Evolutionary conservation across 2,888 invertebrate species (phyloP).

Genomic region (Strigamia crassipes): DNA sequence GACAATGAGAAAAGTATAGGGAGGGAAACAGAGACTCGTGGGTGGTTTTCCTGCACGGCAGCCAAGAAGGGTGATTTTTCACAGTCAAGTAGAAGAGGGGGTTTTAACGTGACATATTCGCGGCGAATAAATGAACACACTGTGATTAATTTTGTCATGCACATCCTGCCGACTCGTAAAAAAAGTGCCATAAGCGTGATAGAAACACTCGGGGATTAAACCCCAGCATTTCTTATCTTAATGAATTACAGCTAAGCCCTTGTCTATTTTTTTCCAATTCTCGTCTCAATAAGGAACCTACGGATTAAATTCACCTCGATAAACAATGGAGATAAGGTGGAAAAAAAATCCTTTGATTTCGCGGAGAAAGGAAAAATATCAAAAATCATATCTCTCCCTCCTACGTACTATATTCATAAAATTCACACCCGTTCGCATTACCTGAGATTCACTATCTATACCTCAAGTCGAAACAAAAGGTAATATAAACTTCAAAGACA

Average conservation of each 20-base stretch:
- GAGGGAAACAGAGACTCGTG: not conserved
- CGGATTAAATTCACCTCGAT: conserved; percentile 16
- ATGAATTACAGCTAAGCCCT: conserved; percentile 21
- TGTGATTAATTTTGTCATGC: conserved; percentile 21
- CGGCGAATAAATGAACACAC: conserved; percentile 21
- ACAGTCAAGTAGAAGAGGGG: not conserved
- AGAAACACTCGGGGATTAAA: conserved; percentile 17
- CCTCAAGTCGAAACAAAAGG: conserved; percentile 15
- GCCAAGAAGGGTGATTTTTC: conserved; percentile 11
- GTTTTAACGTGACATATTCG: conserved; percentile 11
- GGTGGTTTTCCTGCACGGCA: conserved; percentile 10
- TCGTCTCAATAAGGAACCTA: not conserved
- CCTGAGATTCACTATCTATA: conserved; percentile 10
- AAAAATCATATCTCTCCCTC: conserved; percentile 15
- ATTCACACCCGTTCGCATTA: conserved; percentile 12
- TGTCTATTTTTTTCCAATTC: conserved; percentile 12
- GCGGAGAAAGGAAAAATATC: conserved; percentile 6
- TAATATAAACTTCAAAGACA: conserved; percentile 5
- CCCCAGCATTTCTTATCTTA: conserved; percentile 21
- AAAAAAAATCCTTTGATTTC: not conserved
- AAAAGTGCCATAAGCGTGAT: conserved; percentile 21
- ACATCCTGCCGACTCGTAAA: not conserved
- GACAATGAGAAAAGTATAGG: not conserved
- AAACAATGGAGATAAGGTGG: not conserved
- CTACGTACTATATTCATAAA: not conserved